Conservation (phyloP, 2,888 invertebrate species). For the Zaprionus obscuricornis region DNA sequence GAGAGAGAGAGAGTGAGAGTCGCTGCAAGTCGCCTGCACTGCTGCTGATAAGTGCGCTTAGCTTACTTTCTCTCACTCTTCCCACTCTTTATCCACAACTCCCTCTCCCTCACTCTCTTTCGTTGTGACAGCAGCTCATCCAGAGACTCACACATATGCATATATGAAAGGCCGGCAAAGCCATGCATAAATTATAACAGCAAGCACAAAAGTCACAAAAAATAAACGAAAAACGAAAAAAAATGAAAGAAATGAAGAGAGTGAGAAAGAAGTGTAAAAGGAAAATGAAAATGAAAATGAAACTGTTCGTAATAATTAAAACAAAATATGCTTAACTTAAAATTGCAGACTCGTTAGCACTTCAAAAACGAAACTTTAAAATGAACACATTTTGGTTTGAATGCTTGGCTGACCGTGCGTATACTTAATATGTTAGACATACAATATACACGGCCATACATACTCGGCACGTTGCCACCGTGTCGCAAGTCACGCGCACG, state of each 20-base stretch:
- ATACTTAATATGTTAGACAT: conserved; percentile 42
- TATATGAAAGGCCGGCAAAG: conserved; percentile 41
- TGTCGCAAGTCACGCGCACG: conserved; percentile 61
- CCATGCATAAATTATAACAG: conserved; percentile 70
- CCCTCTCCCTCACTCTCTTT: too few relatives aligned
- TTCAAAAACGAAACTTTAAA: conserved; percentile 23
- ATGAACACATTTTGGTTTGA: conserved; percentile 8
- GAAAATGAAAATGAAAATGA: not conserved
- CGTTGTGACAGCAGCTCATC: conserved; percentile 1
- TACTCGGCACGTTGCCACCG: conserved; percentile 43
- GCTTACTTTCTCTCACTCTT: conserved; percentile 31
- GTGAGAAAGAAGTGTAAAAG: conserved; percentile 16
- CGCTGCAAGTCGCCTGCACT: conserved; percentile 68
- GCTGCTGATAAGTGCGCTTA: conserved; percentile 68
- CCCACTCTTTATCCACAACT: not conserved
- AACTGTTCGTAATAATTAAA: conserved; percentile 46
- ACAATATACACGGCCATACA: too few relatives aligned
- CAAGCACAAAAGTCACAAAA: conserved; percentile 33
- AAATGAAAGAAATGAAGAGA: too few relatives aligned
- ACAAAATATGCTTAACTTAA: conserved; percentile 53
- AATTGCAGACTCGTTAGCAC: conserved; percentile 35
- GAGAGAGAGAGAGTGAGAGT: conserved; percentile 11
- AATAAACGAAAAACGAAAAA: too few relatives aligned
- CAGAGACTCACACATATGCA: conserved; percentile 26
- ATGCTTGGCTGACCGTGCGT: conserved; percentile 30